A percentile compares a stretch with the other conserved stretches of the same genome.
Conservation (phyloP, 2,113 vertebrate genomes). For the Larimichthys crocea region DNA sequence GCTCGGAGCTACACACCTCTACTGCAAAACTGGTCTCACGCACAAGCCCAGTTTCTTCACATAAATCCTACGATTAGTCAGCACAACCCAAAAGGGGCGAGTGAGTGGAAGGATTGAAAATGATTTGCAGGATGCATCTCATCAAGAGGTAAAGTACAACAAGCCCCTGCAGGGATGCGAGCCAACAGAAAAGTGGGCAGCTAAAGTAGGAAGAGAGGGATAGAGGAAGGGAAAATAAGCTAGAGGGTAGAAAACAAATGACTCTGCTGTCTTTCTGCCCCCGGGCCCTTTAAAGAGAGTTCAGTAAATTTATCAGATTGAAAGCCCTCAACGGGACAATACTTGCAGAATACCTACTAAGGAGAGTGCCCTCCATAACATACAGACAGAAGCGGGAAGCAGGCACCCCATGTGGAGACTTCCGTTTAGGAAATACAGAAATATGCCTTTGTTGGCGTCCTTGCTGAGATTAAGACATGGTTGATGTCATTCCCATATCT, state of each 20-base stretch:
- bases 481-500: neutral
- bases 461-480: neutral
- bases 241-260: neutral
- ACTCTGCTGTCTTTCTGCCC: neutral
- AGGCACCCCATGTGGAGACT: neutral
- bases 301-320: slow-evolving; percentile 46
- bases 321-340: slow-evolving; percentile 19
- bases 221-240: neutral
- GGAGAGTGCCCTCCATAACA: neutral
- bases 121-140: slow-evolving; percentile 19
- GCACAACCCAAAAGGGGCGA: slow-evolving; percentile 39
- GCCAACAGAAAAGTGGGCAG: slow-evolving; percentile 20
- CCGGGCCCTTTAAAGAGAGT: neutral
- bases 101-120: slow-evolving; percentile 15
- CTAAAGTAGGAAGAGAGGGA: slow-evolving; percentile 12
- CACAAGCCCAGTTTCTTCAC: slow-evolving; percentile 2
- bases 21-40: neutral
- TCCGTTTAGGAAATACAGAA: neutral
- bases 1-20: neutral
- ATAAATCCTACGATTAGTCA: slow-evolving; percentile 35
- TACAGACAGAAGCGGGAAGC: neutral
- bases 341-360: neutral
- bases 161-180: slow-evolving; percentile 23
- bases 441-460: neutral
- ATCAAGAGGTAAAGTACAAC: slow-evolving; percentile 54